A percentile compares a stretch with the other conserved stretches of the same genome.
Evolutionary conservation across 2,797 vertebrate genomes (phyloP).

Genomic region (Cirrhinus molitorella): DNA sequence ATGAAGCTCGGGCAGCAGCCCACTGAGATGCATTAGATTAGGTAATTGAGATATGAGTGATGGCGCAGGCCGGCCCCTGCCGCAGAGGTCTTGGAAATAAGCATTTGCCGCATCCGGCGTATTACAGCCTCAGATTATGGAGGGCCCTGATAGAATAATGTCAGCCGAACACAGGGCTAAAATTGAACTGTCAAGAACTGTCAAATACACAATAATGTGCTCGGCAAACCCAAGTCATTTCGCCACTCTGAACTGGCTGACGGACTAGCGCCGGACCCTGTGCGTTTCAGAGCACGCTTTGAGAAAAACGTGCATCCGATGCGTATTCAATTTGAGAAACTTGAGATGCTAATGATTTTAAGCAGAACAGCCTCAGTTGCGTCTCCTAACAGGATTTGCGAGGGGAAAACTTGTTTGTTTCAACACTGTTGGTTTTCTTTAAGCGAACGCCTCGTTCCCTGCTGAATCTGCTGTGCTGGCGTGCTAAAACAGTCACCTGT

Average conservation of each 20-base stretch:
- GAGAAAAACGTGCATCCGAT: background rate
- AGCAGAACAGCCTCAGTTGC: constrained; percentile 25
- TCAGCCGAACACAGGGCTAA: constrained; percentile 54
- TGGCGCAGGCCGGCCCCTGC: constrained; percentile 71
- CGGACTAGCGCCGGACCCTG: background rate
- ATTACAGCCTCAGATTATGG: constrained; percentile 58
- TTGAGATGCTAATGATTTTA: constrained; percentile 49
- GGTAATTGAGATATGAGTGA: constrained; percentile 82
- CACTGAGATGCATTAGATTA: constrained; percentile 82
- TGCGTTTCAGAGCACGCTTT: background rate
- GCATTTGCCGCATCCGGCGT: constrained; percentile 62
- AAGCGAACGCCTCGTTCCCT: background rate
- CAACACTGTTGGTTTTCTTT: constrained; percentile 3
- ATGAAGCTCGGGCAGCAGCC: constrained; percentile 76
- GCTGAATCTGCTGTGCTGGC: background rate
- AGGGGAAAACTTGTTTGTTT: constrained; percentile 19
- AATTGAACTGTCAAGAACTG: constrained; percentile 70
- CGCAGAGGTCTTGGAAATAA: constrained; percentile 64
- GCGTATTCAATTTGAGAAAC: constrained; percentile 9
- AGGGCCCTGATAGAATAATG: constrained; percentile 48
- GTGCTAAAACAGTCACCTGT: constrained; percentile 41
- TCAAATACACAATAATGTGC: constrained; percentile 66
- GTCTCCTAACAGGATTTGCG: constrained; percentile 19
- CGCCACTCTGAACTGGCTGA: constrained; percentile 23
- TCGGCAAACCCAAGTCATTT: constrained; percentile 47